Evolutionary conservation across 2,888 invertebrate genomes (phyloP), one percentile per base, ranked within the genome.

Genomic region (Euplexia lucipara): DNA sequence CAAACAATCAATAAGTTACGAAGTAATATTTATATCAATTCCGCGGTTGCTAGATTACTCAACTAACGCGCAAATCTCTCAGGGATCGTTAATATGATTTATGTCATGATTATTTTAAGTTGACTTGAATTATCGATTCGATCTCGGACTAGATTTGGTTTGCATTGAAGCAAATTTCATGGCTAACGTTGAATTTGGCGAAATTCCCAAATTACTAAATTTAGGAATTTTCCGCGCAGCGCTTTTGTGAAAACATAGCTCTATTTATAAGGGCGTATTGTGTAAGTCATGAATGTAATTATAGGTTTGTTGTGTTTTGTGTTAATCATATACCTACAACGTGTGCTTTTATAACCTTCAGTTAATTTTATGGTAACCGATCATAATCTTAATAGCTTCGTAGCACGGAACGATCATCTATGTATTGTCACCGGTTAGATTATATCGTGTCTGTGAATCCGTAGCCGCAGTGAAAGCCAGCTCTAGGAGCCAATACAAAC

Each of bases 311-410:
- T 81, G 83, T 81, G 79, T 70, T 81, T 83, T 84, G 77, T 83
- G 81, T 87, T 85, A 86, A 88, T 86, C 71, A 85, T 78, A 79
- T 79, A n/a, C n/a, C n/a, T n/a, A 70, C 78, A 82, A 75, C 70
- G 75, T 82, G 78, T 83, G 74, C 77, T 75, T 80, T 82, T 80
- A 78, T 83, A 80, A 67, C 75, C 78, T 84, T 83, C 71, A 69
- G 83, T 83, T 85, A 87, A 85, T 84, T 86, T 84, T 83, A 83
- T 83, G 82, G 66, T 69, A n/a, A 66, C 65, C 64, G 89, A 90
- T 90, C 83, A 57, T 61, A 69, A 89, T 90, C 89, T 85, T 82
- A 86, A 89, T 86, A 71, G 81, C 69, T 61, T 56, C 45, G 60
- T 54, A 78, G 71, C 85, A 86, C 80, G 84, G 65, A 76, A 82